Conservation (phyloP, 2,797 vertebrate genomes). For the Urosaurus nigricauda region DNA sequence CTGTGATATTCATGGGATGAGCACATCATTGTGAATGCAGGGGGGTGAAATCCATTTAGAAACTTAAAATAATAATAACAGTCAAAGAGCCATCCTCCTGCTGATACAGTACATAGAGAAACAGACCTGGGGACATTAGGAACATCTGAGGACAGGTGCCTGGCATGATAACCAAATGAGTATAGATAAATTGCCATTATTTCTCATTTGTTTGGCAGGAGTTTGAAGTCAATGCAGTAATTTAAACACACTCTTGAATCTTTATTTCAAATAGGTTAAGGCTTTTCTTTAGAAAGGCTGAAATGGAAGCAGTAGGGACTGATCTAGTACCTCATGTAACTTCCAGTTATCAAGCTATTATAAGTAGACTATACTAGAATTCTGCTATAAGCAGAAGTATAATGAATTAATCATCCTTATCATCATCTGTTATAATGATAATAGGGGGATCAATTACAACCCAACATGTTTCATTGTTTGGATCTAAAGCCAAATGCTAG, state of each 20-base stretch:
- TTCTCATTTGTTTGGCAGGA: conserved; percentile 71
- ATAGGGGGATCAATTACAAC: too few species aligned
- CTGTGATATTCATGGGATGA: neutral
- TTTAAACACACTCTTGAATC: conserved; percentile 66
- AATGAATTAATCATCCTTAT: too few species aligned
- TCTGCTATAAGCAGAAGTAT: too few species aligned
- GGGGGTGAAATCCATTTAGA: conserved; percentile 23
- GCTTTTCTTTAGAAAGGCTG: conserved; percentile 70
- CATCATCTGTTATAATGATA: too few species aligned
- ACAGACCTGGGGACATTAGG: conserved; percentile 32
- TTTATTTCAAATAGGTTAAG: conserved; percentile 53
- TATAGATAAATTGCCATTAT: conserved; percentile 69
- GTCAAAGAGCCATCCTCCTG: neutral
- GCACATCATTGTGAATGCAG: neutral
- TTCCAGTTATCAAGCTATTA: neutral
- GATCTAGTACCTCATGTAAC: neutral
- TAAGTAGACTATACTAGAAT: too few species aligned
- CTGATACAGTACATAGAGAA: neutral
- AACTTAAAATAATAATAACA: conserved; percentile 16
- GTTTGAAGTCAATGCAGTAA: conserved; percentile 71
- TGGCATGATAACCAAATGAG: conserved; percentile 67
- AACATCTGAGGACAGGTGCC: conserved; percentile 47
- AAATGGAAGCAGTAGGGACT: conserved; percentile 36
- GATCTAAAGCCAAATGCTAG: too few species aligned
- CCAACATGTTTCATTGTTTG: too few species aligned